Percentiles rank a stretch among this genome's conserved stretches.
phyloP scores from a whole-genome alignment of 2,113 vertebrate genomes.

The Ploceus nigricollis region DNA sequence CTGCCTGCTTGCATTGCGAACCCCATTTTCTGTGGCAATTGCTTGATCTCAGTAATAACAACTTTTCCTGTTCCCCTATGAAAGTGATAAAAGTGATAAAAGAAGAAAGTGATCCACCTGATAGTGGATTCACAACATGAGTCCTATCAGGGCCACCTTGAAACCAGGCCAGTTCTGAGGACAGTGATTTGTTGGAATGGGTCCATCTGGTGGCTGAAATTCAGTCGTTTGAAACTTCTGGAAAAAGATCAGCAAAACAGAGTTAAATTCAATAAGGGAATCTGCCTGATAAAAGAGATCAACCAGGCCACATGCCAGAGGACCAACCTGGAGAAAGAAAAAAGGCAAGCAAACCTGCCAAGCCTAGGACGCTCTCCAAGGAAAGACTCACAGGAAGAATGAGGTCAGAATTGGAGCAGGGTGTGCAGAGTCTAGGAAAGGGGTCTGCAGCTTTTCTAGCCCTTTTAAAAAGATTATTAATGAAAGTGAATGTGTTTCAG shows the following conservation, averaged over 20 bases:
- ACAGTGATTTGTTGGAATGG: neutral
- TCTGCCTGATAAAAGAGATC: neutral
- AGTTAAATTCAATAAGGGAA: neutral
- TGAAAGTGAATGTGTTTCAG: neutral
- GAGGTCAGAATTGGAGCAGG: constrained; percentile 31
- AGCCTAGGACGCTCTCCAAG: constrained; percentile 28
- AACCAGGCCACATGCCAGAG: neutral
- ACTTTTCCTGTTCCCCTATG: neutral
- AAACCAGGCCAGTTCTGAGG: neutral
- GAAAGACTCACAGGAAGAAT: constrained; percentile 36
- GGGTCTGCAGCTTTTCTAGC: constrained; percentile 8
- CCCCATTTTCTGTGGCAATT: neutral
- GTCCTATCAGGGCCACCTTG: neutral
- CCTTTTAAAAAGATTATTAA: neutral
- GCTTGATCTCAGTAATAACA: neutral
- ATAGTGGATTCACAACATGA: neutral
- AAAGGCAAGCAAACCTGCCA: neutral
- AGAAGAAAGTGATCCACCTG: neutral
- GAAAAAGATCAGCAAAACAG: neutral
- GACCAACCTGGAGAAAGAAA: constrained; percentile 19
- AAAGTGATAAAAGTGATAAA: neutral
- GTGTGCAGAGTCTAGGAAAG: neutral
- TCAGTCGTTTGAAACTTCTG: neutral
- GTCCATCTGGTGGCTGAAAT: neutral
- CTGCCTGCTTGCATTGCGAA: accelerated